phyloP scores from a whole-genome alignment of 1,140 invertebrate genomes.

The Leptinotarsa defecta region DNA sequence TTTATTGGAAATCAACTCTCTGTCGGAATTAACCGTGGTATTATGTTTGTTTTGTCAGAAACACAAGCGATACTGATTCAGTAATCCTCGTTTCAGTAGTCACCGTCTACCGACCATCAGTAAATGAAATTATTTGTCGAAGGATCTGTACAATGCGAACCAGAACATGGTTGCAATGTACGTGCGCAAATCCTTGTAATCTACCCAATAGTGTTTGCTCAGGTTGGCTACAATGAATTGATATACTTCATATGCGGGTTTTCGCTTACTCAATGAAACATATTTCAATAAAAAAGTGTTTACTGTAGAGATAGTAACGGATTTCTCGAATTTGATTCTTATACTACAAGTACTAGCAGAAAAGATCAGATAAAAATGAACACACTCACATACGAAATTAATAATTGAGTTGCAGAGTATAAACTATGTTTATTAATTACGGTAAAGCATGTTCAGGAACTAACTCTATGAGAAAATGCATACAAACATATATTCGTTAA shows the following conservation, averaged over 20 bases:
- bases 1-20: slow-evolving; percentile 42
- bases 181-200: not conserved
- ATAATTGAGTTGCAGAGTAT: too few relatives aligned
- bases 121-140: slow-evolving; percentile 12
- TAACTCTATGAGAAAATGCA: too few relatives aligned
- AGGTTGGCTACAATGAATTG: not conserved
- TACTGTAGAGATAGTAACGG: too few relatives aligned
- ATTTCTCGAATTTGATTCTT: too few relatives aligned
- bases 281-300: too few relatives aligned
- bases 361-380: too few relatives aligned
- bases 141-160: not conserved
- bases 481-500: too few relatives aligned
- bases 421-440: too few relatives aligned
- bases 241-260: not conserved
- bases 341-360: too few relatives aligned
- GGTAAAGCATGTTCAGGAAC: too few relatives aligned
- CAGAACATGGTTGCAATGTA: not conserved
- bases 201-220: not conserved
- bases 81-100: slow-evolving; percentile 15
- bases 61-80: slow-evolving; percentile 36
- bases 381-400: too few relatives aligned
- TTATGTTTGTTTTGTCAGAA: slow-evolving; percentile 31
- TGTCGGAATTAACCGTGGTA: slow-evolving; percentile 23
- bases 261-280: too few relatives aligned
- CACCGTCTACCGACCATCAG: slow-evolving; percentile 2